Evolutionary conservation across 2,797 vertebrate species (phyloP).

Genomic region (Cryptoblepharus egeriae): DNA sequence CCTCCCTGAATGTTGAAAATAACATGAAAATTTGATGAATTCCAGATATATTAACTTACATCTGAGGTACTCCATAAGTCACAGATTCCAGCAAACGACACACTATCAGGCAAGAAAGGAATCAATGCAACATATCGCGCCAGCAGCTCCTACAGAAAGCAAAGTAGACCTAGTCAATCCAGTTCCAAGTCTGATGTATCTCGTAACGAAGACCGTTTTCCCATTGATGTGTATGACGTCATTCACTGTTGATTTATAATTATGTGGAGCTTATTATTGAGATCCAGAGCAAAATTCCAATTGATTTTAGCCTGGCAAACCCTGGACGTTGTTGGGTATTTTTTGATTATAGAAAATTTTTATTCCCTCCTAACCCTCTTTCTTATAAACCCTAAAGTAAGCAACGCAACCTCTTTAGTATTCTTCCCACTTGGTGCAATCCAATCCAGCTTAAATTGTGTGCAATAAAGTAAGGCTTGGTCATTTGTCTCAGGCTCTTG

Average conservation of each 20-base stretch:
- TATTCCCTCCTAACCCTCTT: neutral
- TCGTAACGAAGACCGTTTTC: too few relatives aligned
- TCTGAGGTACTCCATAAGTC: conserved; percentile 96
- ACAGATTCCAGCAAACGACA: conserved; percentile 90
- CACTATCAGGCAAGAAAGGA: conserved; percentile 90
- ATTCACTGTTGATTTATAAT: too few relatives aligned
- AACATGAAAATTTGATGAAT: neutral
- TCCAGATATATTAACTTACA: conserved; percentile 78
- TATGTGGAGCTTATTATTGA: too few relatives aligned
- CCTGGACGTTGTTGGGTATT: neutral
- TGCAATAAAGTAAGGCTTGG: neutral
- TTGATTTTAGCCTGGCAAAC: neutral
- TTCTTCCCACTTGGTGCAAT: neutral
- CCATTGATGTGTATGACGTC: too few relatives aligned
- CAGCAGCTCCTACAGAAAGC: conserved; percentile 82
- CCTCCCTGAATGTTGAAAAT: neutral
- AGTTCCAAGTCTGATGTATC: neutral
- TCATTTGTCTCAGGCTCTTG: neutral
- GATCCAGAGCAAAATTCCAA: neutral
- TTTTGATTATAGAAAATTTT: neutral
- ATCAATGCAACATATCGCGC: conserved; percentile 91
- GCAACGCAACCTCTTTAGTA: neutral
- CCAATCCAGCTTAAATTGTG: neutral
- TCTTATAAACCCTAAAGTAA: neutral
- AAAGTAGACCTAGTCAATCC: neutral